phyloP scores from a whole-genome alignment of 2,888 invertebrate species.

The Carcina quercana region DNA sequence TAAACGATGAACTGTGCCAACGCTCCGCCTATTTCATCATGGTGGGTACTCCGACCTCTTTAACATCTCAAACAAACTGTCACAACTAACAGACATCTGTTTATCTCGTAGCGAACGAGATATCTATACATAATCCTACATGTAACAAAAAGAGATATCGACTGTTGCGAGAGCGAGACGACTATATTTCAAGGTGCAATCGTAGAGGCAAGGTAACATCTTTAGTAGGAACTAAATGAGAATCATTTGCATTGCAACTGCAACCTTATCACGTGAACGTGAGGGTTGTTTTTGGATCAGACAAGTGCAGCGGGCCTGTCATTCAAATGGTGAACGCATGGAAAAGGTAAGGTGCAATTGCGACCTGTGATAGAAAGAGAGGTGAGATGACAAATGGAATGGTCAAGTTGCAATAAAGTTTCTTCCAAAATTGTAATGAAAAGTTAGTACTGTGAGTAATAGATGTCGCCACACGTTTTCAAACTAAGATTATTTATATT shows the following conservation, averaged over 20 bases:
- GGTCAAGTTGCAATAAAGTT: constrained; percentile 50
- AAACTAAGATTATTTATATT: no score
- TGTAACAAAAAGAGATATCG: constrained; percentile 61
- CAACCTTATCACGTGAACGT: constrained; percentile 46
- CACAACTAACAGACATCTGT: constrained; percentile 57
- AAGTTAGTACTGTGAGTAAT: constrained; percentile 40
- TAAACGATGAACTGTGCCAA: constrained; percentile 28
- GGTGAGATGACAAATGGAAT: constrained; percentile 36
- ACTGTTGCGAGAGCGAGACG: constrained; percentile 52
- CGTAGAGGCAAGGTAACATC: constrained; percentile 41
- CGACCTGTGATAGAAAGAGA: constrained; percentile 36
- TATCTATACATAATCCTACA: constrained; percentile 63
- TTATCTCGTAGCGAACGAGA: constrained; percentile 65
- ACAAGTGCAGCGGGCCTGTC: constrained; percentile 31
- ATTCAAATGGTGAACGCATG: constrained; percentile 31
- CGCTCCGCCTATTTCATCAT: constrained; percentile 70
- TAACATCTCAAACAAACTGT: constrained; percentile 44
- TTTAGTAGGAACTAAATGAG: constrained; percentile 37
- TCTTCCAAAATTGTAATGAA: constrained; percentile 36
- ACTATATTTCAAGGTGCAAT: constrained; percentile 57
- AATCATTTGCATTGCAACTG: constrained; percentile 56
- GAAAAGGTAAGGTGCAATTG: constrained; percentile 36
- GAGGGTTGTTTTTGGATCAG: constrained; percentile 53
- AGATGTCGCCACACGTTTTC: constrained; percentile 64
- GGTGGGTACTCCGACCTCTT: constrained; percentile 52